A percentile compares a stretch with the other conserved stretches of the same genome.
phyloP scores from a whole-genome alignment of 2,113 vertebrate genomes.

The Conger conger region DNA sequence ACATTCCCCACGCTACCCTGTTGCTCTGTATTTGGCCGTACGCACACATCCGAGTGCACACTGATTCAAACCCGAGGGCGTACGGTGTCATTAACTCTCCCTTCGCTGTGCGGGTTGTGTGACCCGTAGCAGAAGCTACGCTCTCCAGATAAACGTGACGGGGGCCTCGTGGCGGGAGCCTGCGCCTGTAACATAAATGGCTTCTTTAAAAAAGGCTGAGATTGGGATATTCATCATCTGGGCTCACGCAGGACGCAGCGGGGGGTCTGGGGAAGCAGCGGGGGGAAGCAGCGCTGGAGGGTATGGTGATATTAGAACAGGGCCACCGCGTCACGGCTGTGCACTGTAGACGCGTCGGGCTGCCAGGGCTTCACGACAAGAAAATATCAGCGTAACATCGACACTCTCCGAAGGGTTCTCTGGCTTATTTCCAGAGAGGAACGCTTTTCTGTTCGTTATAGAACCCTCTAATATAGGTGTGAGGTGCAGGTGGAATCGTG shows the following conservation, averaged over 20 bases:
- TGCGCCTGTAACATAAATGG: not conserved
- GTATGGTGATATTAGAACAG: not conserved
- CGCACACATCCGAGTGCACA: not conserved
- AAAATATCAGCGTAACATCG: not conserved
- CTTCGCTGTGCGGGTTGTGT: not conserved
- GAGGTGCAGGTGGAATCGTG: not conserved
- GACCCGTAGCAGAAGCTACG: not conserved
- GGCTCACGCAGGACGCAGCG: not conserved
- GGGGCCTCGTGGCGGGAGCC: not conserved
- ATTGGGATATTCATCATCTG: not conserved
- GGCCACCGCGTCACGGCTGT: not conserved
- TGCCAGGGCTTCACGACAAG: not conserved
- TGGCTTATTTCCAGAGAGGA: too few relatives aligned
- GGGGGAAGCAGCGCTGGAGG: not conserved
- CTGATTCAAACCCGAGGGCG: not conserved
- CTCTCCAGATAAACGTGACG: not conserved
- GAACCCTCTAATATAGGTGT: too few relatives aligned
- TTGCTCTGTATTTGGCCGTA: not conserved
- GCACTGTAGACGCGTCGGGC: not conserved
- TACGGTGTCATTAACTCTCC: not conserved
- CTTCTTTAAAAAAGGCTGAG: not conserved
- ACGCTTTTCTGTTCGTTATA: too few relatives aligned
- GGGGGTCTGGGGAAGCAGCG: not conserved
- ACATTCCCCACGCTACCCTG: not conserved
- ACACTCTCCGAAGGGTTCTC: too few relatives aligned